Percentiles rank a stretch among this genome's conserved stretches.
Conservation (phyloP, 2,888 invertebrate genomes). For the Sminthurides aquaticus region DNA sequence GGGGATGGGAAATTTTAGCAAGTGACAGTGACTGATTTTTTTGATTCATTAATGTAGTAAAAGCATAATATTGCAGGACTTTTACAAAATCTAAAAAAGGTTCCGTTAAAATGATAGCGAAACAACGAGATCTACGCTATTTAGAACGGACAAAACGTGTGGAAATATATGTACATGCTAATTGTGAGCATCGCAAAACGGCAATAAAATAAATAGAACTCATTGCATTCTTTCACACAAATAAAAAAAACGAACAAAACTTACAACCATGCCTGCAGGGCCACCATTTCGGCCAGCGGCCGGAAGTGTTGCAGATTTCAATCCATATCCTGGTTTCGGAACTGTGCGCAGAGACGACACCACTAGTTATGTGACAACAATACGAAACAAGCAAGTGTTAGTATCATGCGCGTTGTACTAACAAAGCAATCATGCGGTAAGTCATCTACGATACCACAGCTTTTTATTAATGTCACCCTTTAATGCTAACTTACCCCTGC, state of each 20-base stretch:
- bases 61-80: too few species aligned
- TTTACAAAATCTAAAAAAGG: too few species aligned
- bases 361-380: constrained; percentile 47
- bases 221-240: constrained; percentile 2
- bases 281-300: constrained; percentile 52
- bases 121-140: too few species aligned
- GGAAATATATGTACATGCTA: background rate
- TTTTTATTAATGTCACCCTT: too few species aligned
- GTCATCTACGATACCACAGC: background rate
- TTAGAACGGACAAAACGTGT: too few species aligned
- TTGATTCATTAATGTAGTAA: too few species aligned
- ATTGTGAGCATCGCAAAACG: constrained; percentile 6
- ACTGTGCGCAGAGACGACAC: constrained; percentile 58
- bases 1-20: too few species aligned
- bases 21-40: too few species aligned
- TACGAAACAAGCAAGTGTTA: constrained; percentile 38
- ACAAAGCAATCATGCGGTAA: background rate
- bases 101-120: too few species aligned
- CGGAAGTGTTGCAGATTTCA: constrained; percentile 68
- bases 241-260: constrained; percentile 30
- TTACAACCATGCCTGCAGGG: constrained; percentile 46
- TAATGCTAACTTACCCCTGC: too few species aligned
- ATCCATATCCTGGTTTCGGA: constrained; percentile 70
- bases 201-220: background rate
- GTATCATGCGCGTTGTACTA: constrained; percentile 17